Conservation (phyloP, 2,888 invertebrate species). For the Lumbricus terrestris region DNA sequence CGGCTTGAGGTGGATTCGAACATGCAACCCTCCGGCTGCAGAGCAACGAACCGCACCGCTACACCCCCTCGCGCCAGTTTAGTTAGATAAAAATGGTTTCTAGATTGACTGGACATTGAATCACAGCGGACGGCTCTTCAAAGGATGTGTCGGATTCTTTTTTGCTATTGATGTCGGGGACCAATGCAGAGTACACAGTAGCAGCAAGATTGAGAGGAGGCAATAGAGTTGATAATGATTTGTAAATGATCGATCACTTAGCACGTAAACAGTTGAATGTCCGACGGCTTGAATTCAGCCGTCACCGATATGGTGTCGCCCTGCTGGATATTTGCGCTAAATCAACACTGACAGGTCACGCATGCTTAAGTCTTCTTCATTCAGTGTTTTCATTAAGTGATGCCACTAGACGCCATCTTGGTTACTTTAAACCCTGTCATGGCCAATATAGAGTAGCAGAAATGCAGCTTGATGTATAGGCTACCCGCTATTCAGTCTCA, state of each 20-base stretch:
- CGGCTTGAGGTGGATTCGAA: too few relatives aligned
- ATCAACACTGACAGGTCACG: neutral
- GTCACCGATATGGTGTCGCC: neutral
- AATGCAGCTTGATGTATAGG: neutral
- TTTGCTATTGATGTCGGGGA: too few relatives aligned
- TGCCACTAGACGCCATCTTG: neutral
- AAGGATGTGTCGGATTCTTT: neutral
- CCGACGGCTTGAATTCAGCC: neutral
- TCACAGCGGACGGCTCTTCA: neutral
- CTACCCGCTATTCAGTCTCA: neutral
- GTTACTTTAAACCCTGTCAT: neutral
- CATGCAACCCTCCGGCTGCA: too few relatives aligned
- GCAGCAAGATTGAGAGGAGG: neutral
- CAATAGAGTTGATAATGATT: neutral
- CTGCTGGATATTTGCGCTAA: neutral
- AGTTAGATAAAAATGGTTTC: neutral
- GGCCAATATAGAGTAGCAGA: neutral
- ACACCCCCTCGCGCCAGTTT: too few relatives aligned
- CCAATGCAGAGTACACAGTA: too few relatives aligned
- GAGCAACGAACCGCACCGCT: too few relatives aligned
- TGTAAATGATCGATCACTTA: neutral
- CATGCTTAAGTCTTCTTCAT: neutral
- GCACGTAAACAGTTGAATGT: neutral
- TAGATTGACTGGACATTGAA: neutral
- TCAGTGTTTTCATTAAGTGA: neutral